These are phyloP conservation scores for Agrotis segetum DNA, from an alignment of 2,888 invertebrate species.

Conservation along the genomic window DNA sequence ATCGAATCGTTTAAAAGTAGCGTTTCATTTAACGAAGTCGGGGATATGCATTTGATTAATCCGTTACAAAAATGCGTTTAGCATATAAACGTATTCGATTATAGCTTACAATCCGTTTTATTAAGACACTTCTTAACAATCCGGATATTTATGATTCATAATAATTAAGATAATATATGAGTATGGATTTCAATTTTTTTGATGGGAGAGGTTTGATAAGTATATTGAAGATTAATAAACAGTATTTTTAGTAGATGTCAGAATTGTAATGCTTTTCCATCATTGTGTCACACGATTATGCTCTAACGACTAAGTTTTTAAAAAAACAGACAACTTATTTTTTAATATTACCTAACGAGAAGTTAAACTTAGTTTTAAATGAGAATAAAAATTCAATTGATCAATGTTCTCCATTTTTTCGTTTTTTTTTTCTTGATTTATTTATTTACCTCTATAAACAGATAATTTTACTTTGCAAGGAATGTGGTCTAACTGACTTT, in stretches of 20 bases:
- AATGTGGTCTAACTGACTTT: constrained; percentile 78
- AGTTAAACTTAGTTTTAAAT: neutral
- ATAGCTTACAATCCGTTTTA: neutral
- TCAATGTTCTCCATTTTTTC: neutral
- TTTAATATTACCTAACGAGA: too few relatives aligned
- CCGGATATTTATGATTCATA: constrained; percentile 16
- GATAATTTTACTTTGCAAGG: constrained; percentile 72
- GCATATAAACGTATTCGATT: constrained; percentile 9
- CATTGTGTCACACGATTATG: neutral
- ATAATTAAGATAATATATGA: constrained; percentile 21
- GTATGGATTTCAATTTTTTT: neutral
- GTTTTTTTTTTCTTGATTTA: neutral
- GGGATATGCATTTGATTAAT: neutral
- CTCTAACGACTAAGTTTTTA: neutral
- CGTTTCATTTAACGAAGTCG: neutral
- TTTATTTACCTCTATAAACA: constrained; percentile 58
- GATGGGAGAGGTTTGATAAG: neutral
- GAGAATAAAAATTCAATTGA: neutral
- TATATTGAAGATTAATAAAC: neutral
- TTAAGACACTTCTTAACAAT: neutral
- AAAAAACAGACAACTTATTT: too few relatives aligned
- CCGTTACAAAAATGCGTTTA: constrained; percentile 4
- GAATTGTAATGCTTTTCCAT: neutral
- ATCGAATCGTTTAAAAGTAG: neutral
- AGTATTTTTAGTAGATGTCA: neutral